Evolutionary conservation across 2,888 invertebrate genomes (phyloP).

Genomic region (Troilus luridus): DNA sequence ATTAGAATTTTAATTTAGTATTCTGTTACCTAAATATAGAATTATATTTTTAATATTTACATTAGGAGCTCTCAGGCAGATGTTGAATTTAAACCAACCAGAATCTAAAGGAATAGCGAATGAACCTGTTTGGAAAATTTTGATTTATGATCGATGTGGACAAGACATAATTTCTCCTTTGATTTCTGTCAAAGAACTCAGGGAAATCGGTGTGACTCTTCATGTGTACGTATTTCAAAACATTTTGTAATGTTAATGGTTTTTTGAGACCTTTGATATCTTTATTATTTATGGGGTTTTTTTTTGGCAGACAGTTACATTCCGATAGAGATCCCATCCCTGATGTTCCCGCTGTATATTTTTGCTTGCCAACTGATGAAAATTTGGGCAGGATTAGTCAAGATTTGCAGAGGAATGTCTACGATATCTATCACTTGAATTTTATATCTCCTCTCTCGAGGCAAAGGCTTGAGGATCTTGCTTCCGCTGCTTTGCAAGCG

Average conservation of each 20-base stretch:
- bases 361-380: slow-evolving; percentile 96
- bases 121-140: slow-evolving; percentile 96
- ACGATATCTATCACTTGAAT: slow-evolving; percentile 96
- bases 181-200: slow-evolving; percentile 93
- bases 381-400: slow-evolving; percentile 95
- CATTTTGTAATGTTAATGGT: background rate
- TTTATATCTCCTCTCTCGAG: slow-evolving; percentile 96
- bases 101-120: slow-evolving; percentile 81
- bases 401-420: slow-evolving; percentile 88
- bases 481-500: slow-evolving; percentile 90
- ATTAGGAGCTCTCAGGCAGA: slow-evolving; percentile 92
- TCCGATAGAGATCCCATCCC: slow-evolving; percentile 94
- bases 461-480: slow-evolving; percentile 94
- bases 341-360: slow-evolving; percentile 98
- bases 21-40: background rate
- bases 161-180: slow-evolving; percentile 99
- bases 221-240: slow-evolving; percentile 84
- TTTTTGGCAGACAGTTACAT: slow-evolving; percentile 81
- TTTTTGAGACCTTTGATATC: background rate
- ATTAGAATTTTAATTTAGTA: background rate
- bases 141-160: slow-evolving; percentile 95
- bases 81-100: slow-evolving; percentile 93
- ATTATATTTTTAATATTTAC: background rate
- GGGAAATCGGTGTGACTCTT: slow-evolving; percentile 96
- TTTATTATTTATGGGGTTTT: background rate